Conservation (phyloP, 2,888 invertebrate genomes). For the Parnassius glacialis region DNA sequence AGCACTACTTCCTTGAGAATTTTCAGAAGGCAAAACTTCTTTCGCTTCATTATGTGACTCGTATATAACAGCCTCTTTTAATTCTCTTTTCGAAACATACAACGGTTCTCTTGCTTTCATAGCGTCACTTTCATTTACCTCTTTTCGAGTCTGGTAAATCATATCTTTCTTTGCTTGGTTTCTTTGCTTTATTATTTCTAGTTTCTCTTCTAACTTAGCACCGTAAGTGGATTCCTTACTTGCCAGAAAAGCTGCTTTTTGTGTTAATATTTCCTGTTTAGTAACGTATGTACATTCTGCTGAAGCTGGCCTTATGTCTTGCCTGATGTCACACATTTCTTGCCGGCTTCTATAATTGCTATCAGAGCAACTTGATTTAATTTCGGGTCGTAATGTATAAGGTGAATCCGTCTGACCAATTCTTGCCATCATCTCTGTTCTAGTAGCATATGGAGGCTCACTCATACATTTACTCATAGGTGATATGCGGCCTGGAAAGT, state of each 20-base stretch:
- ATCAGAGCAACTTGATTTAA: slow-evolving; percentile 73
- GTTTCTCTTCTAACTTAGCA: slow-evolving; percentile 67
- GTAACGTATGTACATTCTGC: slow-evolving; percentile 76
- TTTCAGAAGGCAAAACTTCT: slow-evolving; percentile 44
- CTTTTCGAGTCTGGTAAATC: slow-evolving; percentile 76
- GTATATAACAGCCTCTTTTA: slow-evolving; percentile 76
- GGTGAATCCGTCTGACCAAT: slow-evolving; percentile 64
- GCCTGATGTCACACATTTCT: slow-evolving; percentile 55
- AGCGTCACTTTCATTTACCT: slow-evolving; percentile 71
- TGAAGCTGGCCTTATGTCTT: slow-evolving; percentile 63
- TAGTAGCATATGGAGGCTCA: slow-evolving; percentile 71
- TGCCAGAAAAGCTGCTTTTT: slow-evolving; percentile 74
- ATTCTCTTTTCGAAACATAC: slow-evolving; percentile 75
- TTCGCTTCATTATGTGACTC: slow-evolving; percentile 75
- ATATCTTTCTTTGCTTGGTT: slow-evolving; percentile 78
- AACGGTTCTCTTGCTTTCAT: slow-evolving; percentile 71
- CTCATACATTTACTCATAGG: slow-evolving; percentile 75
- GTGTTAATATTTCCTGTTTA: slow-evolving; percentile 74
- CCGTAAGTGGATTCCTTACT: slow-evolving; percentile 67
- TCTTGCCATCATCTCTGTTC: slow-evolving; percentile 71
- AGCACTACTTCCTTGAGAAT: slow-evolving; percentile 53
- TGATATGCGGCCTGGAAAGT: slow-evolving; percentile 61
- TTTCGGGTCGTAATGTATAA: slow-evolving; percentile 62
- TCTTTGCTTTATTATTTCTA: slow-evolving; percentile 76
- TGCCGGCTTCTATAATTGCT: slow-evolving; percentile 53